Conservation (phyloP, 2,113 vertebrate species). For the Gymnogyps californianus region DNA sequence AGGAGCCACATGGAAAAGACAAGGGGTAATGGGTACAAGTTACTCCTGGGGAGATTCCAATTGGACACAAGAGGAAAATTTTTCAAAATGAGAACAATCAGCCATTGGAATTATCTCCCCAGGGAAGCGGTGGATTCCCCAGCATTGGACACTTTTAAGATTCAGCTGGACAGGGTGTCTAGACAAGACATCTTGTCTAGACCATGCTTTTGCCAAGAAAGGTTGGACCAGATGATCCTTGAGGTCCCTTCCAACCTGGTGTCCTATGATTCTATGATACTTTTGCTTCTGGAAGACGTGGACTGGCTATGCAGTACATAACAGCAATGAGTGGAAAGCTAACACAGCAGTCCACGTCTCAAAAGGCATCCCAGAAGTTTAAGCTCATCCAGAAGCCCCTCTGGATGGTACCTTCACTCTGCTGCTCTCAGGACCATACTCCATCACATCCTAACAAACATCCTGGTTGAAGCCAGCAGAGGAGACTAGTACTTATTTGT, state of each 20-base stretch:
- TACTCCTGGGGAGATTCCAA: neutral
- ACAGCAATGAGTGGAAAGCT: neutral
- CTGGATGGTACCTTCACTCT: fast-evolving
- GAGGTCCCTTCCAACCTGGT: neutral
- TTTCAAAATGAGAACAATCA: neutral
- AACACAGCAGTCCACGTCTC: neutral
- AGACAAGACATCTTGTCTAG: neutral
- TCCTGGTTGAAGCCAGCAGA: neutral
- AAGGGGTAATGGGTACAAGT: neutral
- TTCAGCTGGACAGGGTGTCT: neutral
- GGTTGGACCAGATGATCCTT: neutral
- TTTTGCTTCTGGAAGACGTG: neutral
- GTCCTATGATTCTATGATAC: neutral
- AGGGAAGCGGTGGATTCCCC: neutral
- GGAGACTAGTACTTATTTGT: neutral
- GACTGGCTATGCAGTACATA: neutral
- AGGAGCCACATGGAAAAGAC: neutral
- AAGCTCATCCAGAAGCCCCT: neutral
- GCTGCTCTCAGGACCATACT: neutral
- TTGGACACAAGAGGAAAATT: neutral
- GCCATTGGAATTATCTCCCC: neutral
- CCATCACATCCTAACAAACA: neutral
- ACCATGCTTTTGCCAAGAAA: neutral
- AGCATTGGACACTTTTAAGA: neutral
- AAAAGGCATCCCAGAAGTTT: neutral